A percentile compares a stretch with the other conserved stretches of the same genome.
These are phyloP conservation scores for Tipula confusa DNA, from an alignment of 2,888 invertebrate species.

Conservation along the genomic window DNA sequence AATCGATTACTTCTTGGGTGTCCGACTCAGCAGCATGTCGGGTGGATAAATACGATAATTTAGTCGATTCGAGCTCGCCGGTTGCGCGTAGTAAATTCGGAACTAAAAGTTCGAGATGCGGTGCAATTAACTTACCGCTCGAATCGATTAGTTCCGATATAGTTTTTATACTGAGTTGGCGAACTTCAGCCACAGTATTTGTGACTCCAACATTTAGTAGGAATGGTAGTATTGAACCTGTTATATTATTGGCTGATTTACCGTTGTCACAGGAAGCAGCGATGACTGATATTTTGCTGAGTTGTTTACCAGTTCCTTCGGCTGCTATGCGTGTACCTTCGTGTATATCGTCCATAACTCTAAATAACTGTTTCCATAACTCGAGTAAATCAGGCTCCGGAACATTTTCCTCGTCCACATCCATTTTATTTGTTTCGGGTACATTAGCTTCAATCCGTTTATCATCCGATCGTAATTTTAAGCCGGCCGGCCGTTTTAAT, in stretches of 20 bases:
- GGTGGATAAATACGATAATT: conserved; percentile 75
- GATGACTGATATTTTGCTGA: conserved; percentile 63
- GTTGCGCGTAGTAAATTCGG: conserved; percentile 82
- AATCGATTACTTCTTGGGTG: conserved; percentile 72
- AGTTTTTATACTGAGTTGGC: conserved; percentile 75
- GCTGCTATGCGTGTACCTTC: conserved; percentile 77
- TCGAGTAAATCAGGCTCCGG: conserved; percentile 48
- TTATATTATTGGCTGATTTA: conserved; percentile 66
- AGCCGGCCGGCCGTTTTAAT: conserved; percentile 57
- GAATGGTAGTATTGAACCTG: conserved; percentile 72
- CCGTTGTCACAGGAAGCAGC: conserved; percentile 65
- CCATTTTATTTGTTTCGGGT: conserved; percentile 29
- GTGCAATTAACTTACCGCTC: conserved; percentile 72
- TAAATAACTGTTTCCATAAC: conserved; percentile 73
- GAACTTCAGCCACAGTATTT: conserved; percentile 72
- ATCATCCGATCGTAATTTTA: conserved; percentile 43
- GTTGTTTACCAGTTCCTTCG: conserved; percentile 61
- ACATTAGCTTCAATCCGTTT: not conserved
- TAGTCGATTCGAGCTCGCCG: conserved; percentile 77
- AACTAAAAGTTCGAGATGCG: conserved; percentile 74
- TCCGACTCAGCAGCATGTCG: conserved; percentile 64
- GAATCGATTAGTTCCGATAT: conserved; percentile 80
- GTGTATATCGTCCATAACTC: conserved; percentile 94
- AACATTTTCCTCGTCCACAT: conserved; percentile 41
- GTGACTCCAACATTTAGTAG: conserved; percentile 75